These are phyloP conservation scores for Nothura maculosa DNA, from an alignment of 2,797 vertebrate genomes.

Conservation along the genomic window DNA sequence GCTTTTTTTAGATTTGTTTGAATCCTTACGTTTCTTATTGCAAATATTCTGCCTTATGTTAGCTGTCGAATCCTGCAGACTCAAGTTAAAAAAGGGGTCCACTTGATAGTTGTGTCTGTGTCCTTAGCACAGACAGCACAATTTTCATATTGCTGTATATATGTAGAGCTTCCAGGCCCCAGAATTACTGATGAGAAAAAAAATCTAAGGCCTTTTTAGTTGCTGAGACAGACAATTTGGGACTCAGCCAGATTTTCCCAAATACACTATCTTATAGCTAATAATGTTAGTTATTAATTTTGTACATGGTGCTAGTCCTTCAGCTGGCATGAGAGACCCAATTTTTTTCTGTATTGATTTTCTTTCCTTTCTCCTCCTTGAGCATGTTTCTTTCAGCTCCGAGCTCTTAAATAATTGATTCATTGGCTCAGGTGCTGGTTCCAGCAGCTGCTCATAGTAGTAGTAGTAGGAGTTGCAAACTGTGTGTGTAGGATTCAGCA, in stretches of 20 bases:
- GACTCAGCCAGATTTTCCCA: conserved; percentile 16
- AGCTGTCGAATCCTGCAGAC: neutral
- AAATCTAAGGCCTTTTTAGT: neutral
- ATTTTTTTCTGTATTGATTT: conserved; percentile 45
- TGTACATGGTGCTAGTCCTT: conserved; percentile 3
- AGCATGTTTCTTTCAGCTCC: conserved; percentile 38
- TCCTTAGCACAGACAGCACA: neutral
- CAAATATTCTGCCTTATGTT: neutral
- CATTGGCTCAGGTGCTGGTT: conserved; percentile 44
- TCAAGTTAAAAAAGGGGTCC: neutral
- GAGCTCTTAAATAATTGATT: conserved; percentile 66
- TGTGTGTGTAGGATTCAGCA: conserved; percentile 5
- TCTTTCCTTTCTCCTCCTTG: neutral
- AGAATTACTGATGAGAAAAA: neutral
- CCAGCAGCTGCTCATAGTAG: conserved; percentile 29
- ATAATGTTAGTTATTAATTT: conserved; percentile 64
- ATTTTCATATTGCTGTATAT: neutral
- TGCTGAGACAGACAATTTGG: neutral
- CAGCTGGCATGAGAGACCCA: conserved; percentile 2
- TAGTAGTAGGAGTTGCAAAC: conserved; percentile 43
- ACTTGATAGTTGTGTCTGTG: neutral
- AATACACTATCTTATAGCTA: conserved; percentile 39
- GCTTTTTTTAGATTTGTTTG: neutral
- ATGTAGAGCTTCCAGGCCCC: neutral
- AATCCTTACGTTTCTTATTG: neutral